These are phyloP conservation scores for Diploscapter pachys DNA, from an alignment of 1,140 invertebrate species.

Conservation along the genomic window DNA sequence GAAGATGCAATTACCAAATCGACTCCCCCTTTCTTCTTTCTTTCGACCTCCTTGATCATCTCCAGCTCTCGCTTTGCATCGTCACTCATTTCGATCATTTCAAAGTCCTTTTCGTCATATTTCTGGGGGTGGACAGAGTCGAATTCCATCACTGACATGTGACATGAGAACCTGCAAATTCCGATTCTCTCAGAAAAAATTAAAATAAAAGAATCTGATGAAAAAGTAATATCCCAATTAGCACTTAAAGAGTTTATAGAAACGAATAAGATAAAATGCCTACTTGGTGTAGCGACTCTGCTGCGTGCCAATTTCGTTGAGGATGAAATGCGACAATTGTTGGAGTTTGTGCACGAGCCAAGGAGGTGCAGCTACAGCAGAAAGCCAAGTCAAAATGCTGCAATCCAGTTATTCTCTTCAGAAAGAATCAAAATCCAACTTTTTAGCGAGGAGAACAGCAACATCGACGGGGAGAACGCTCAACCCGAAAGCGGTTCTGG, in stretches of 20 bases:
- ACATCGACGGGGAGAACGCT: slow-evolving; percentile 50
- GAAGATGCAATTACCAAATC: slow-evolving; percentile 3
- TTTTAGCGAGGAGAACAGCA: slow-evolving; percentile 41
- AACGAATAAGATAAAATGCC: neutral
- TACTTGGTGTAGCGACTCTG: slow-evolving; percentile 25
- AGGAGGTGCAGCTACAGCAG: neutral
- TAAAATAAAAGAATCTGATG: neutral
- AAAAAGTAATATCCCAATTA: neutral
- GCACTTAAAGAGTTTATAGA: too few species aligned
- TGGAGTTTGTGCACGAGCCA: slow-evolving; percentile 18
- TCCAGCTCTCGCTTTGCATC: slow-evolving; percentile 32
- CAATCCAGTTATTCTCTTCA: neutral
- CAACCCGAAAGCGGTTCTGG: slow-evolving; percentile 38
- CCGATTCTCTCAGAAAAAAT: neutral
- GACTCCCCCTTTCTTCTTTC: slow-evolving; percentile 29
- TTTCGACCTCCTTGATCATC: slow-evolving; percentile 27
- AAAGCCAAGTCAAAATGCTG: slow-evolving; percentile 27
- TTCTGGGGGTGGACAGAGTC: slow-evolving; percentile 14
- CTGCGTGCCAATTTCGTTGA: slow-evolving; percentile 21
- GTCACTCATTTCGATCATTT: slow-evolving; percentile 30
- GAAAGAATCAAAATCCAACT: slow-evolving; percentile 33
- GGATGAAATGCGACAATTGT: slow-evolving; percentile 10
- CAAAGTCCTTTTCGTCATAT: slow-evolving; percentile 15
- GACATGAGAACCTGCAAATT: slow-evolving; percentile 31
- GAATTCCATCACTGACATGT: slow-evolving; percentile 27